A percentile compares a stretch with the other conserved stretches of the same genome.
Conservation (phyloP, 2,797 vertebrate genomes). For the Botia almorhae region DNA sequence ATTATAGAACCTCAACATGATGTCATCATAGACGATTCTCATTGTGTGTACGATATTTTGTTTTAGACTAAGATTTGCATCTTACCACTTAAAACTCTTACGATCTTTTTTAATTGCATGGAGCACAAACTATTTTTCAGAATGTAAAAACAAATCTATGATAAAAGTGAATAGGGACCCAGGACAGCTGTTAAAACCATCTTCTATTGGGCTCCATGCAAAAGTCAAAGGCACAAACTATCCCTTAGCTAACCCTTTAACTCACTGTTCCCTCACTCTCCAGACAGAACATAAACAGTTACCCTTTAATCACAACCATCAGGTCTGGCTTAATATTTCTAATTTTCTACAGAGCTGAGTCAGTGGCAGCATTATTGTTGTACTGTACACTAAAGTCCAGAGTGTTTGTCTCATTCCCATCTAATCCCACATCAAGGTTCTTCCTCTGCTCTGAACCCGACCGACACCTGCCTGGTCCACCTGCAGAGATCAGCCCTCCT, state of each 20-base stretch:
- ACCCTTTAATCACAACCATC: slow-evolving; percentile 42
- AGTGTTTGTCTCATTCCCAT: slow-evolving; percentile 10
- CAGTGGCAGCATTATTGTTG: slow-evolving; percentile 31
- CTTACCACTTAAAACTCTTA: not conserved
- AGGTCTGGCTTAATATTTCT: slow-evolving; percentile 51
- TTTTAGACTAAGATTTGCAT: not conserved
- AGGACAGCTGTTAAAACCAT: not conserved
- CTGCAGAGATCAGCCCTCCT: slow-evolving; percentile 54
- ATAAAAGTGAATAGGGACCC: not conserved
- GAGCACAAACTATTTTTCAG: not conserved
- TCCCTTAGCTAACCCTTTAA: not conserved
- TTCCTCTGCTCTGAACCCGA: slow-evolving; percentile 36
- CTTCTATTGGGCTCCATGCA: not conserved
- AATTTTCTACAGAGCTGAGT: slow-evolving; percentile 23
- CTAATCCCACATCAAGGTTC: slow-evolving; percentile 59
- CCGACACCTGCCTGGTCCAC: slow-evolving; percentile 33
- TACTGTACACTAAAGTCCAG: slow-evolving; percentile 20
- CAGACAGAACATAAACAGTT: slow-evolving; percentile 4
- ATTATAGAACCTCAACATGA: not conserved
- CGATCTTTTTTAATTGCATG: not conserved
- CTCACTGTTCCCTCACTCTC: not conserved
- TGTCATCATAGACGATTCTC: not conserved
- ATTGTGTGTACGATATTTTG: not conserved
- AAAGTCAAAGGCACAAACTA: not conserved
- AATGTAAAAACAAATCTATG: not conserved